These are phyloP conservation scores for Coluber constrictor DNA, from an alignment of 2,797 vertebrate genomes.

Conservation along the genomic window DNA sequence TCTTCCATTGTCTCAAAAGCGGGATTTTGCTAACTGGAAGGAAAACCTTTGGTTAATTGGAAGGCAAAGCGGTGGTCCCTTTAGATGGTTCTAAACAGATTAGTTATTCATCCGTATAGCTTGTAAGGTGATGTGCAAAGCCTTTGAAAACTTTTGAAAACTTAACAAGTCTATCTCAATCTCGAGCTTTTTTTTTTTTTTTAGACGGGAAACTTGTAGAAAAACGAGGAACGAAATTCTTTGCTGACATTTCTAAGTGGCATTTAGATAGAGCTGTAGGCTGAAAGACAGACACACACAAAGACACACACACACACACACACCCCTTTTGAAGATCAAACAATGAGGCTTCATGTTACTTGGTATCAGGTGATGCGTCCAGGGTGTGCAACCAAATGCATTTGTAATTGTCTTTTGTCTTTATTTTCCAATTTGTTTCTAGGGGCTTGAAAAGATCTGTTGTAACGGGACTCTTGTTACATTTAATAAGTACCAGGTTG, in stretches of 20 bases:
- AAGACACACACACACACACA: neutral
- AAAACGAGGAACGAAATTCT: conserved; percentile 41
- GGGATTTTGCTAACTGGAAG: neutral
- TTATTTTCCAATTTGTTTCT: conserved; percentile 77
- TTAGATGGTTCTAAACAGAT: conserved; percentile 10
- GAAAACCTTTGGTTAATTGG: neutral
- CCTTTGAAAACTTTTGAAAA: conserved; percentile 31
- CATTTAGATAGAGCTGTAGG: conserved; percentile 55
- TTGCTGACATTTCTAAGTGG: conserved; percentile 49
- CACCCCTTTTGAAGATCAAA: conserved; percentile 65
- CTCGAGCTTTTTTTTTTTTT: conserved; percentile 20
- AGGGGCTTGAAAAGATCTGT: conserved; percentile 76
- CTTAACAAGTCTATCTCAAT: conserved; percentile 54
- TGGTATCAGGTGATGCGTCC: conserved; percentile 63
- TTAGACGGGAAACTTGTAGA: conserved; percentile 30
- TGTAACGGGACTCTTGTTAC: conserved; percentile 81
- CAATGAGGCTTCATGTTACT: conserved; percentile 43
- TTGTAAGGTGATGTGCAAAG: conserved; percentile 4
- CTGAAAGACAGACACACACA: conserved; percentile 29
- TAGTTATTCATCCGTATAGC: conserved; percentile 29
- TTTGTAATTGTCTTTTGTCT: conserved; percentile 74
- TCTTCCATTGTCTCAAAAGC: neutral
- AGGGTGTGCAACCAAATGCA: conserved; percentile 66
- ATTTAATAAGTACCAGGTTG: conserved; percentile 82
- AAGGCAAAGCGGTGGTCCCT: neutral